Evolutionary conservation across 2,797 vertebrate genomes (phyloP).

Genomic region (Phaenicophaeus curvirostris): DNA sequence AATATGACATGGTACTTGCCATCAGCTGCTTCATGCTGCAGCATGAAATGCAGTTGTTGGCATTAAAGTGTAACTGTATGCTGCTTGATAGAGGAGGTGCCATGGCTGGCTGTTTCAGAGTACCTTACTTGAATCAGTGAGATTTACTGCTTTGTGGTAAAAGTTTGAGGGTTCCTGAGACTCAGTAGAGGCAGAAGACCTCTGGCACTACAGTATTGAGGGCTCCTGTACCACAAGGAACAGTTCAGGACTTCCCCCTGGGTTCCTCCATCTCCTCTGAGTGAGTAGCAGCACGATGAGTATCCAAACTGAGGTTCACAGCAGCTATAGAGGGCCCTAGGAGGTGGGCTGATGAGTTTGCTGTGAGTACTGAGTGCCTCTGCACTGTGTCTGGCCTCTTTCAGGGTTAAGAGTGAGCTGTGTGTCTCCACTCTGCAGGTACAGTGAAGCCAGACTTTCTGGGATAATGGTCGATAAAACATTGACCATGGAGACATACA

Average conservation of each 20-base stretch:
- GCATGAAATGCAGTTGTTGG: background rate
- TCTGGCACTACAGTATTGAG: background rate
- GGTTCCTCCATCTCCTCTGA: background rate
- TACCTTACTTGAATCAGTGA: background rate
- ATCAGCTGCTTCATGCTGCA: background rate
- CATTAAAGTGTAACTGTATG: background rate
- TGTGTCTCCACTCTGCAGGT: background rate
- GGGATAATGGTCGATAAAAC: background rate
- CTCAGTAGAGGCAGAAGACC: background rate
- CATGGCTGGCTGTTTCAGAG: background rate
- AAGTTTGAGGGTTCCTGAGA: background rate
- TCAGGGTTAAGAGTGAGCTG: background rate
- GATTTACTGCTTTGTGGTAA: background rate
- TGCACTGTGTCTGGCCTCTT: background rate
- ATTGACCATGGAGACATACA: background rate
- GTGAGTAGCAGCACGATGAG: background rate
- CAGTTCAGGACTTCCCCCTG: background rate
- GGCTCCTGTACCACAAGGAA: fast-evolving
- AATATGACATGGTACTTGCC: background rate
- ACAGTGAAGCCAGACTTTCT: background rate
- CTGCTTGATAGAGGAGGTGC: background rate
- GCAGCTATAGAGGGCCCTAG: background rate
- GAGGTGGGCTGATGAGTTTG: background rate
- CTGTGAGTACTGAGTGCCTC: background rate
- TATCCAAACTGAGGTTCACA: background rate